Base-by-base conservation (phyloP, 2,113 vertebrate species). In the Halcyon malimbica region DNA sequence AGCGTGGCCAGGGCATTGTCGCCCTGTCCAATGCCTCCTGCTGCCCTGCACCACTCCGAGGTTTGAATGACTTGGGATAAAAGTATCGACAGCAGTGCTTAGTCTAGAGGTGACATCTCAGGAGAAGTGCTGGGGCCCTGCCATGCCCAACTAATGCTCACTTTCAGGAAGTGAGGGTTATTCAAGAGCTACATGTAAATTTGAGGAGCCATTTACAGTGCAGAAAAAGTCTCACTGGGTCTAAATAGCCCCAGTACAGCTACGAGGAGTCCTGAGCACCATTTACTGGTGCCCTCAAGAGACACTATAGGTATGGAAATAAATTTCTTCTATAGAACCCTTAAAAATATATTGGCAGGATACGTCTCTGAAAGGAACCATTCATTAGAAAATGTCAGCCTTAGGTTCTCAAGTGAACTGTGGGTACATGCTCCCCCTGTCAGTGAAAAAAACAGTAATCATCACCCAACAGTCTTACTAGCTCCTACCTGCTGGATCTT, bases 11-110 rank as follows among this genome's bases (percentile, higher is more conserved):
- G 23, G 35, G 16, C 28, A 63, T 51, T 8, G 1, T 56, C 24
- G 26, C 20, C 37, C 10, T 53, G 54, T 13, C 44, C 53, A 48
- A 7, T 1, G 1, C 11, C 20, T 78, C 39, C 37, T 1, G 0
- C 16, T 46, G 59, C 19, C 48, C 41, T 63, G 35, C 17, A 13
- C 31, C 2, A 2, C 7, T 50, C 16, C 7, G 20, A 67, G 28
- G 39, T 23, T 69, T 33, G 37, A 69, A 69, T 26, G 37, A 31
- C 13, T 37, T 1, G 0, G 6, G 13, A 48, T 14, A 15, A 39
- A 26, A 42, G 4, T 33, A 13, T 13, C 0, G 0, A 14, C 51
- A 77, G 44, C 20, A n/a, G 28, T 46, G 16, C 13, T 44, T 33
- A 33, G n/a, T 53, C 46, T 71, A 25, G 35, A 60, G 19, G 37